Base-by-base conservation (phyloP, 2,797 vertebrate genomes). In the Pteronotus mesoamericanus region DNA sequence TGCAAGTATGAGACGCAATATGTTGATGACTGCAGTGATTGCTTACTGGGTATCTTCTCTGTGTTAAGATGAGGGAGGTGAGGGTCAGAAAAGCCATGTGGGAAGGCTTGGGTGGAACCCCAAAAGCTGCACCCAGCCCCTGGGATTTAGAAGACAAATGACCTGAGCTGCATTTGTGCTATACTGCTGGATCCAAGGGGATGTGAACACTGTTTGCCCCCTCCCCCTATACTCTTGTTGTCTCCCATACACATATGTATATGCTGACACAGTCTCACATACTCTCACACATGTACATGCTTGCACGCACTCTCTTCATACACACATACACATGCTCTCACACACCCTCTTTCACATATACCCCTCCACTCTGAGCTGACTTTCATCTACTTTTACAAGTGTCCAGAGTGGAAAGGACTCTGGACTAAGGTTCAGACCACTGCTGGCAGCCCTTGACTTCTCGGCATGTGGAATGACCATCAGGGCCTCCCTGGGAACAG, bases 391-490 rank as follows among this genome's bases (percentile, higher is more conserved):
- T 42, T 29, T 55, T 12, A 22, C 5, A 15, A 82, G 74, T 1
- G 2, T 32, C 37, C 9, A 8, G 11, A 14, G 14, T 22, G 44
- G 22, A 42, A 29, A 87, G 24, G 39, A 24, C 64, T 34, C 2
- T 12, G 46, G 85, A 19, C 5, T 0, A 32, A 26, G 59, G 46
- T 51, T 24, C 18, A 21, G 64, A 37, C 19, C 1, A 6, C 10
- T 5, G 5, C 61, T 61, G 44, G 46, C 44, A 46, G 19, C 15
- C 1, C 32, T 72, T 0, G 16, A 51, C 10, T 2, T 19, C 34
- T 37, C 16, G 0, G 18, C 11, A 39, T 3, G 0, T 0, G 9
- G 39, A 2, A 1, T 26, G 32, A 44, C 55, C 6, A 0, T 44
- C 2, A 29, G 93, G 44, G 39, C 22, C 80, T 80, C 86, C 55